phyloP scores from a whole-genome alignment of 2,113 vertebrate species.

The Phrynosoma blainvillii region DNA sequence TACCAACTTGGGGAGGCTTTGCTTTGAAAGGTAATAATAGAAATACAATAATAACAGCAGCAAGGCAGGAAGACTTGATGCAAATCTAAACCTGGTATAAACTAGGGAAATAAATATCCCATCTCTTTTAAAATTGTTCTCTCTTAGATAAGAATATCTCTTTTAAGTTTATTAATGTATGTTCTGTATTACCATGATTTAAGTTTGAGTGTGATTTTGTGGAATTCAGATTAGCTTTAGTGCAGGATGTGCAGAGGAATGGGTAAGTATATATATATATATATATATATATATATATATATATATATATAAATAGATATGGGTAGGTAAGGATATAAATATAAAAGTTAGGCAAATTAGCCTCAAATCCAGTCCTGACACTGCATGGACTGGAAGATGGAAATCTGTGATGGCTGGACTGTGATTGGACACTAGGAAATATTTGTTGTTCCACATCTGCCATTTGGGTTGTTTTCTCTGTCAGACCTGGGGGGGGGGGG shows the following conservation, averaged over 20 bases:
- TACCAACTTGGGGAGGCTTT: too few species aligned
- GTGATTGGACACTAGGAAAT: neutral
- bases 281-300: too few species aligned
- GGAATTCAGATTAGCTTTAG: neutral
- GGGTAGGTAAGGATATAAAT: too few species aligned
- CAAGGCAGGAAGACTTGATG: neutral
- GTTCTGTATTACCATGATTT: neutral
- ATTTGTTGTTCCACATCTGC: neutral
- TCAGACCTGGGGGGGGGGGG: neutral
- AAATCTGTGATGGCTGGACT: neutral
- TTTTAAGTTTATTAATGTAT: too few species aligned
- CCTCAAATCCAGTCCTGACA: neutral
- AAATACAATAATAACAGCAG: too few species aligned
- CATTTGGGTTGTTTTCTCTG: neutral
- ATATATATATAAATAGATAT: neutral
- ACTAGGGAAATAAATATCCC: neutral
- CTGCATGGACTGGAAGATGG: neutral
- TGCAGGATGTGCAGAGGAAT: neutral
- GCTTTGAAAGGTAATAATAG: too few species aligned
- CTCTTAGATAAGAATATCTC: too few species aligned
- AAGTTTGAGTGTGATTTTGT: neutral
- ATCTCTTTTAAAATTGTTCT: neutral
- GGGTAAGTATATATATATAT: neutral
- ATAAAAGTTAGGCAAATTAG: neutral
- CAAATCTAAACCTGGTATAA: neutral